Conservation (phyloP, 1,140 invertebrate species). For the Cotesia glomerata region DNA sequence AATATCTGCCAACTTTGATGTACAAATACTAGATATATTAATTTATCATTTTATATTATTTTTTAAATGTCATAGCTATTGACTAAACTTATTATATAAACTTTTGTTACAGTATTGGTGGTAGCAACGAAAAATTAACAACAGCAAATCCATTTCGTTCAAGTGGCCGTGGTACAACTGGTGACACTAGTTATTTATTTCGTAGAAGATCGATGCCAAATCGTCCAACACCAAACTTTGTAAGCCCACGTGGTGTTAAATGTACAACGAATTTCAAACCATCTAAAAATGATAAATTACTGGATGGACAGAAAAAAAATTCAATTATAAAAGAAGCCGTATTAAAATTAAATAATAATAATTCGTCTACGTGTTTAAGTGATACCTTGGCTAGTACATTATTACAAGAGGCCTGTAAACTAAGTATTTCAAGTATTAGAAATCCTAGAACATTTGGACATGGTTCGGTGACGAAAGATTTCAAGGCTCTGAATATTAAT, state of each 20-base stretch:
- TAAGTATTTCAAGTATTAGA: slow-evolving; percentile 46
- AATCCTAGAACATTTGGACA: slow-evolving; percentile 51
- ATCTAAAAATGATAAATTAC: slow-evolving; percentile 49
- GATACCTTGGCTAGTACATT: slow-evolving; percentile 45
- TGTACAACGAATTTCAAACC: slow-evolving; percentile 57
- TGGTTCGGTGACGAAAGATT: slow-evolving; percentile 54
- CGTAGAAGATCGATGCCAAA: slow-evolving; percentile 48
- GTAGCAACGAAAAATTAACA: slow-evolving; percentile 40
- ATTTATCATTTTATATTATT: too few relatives aligned
- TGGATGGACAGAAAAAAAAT: slow-evolving; percentile 48
- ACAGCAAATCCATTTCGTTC: slow-evolving; percentile 50
- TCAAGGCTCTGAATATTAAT: slow-evolving; percentile 54
- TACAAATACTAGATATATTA: too few relatives aligned
- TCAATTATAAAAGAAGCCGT: slow-evolving; percentile 57
- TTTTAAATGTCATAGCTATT: too few relatives aligned
- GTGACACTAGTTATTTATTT: slow-evolving; percentile 44
- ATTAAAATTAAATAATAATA: slow-evolving; percentile 45
- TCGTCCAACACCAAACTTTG: slow-evolving; percentile 37
- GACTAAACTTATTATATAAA: background rate
- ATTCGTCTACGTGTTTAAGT: slow-evolving; percentile 40
- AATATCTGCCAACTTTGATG: too few relatives aligned
- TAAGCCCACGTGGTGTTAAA: slow-evolving; percentile 49
- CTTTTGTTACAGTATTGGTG: slow-evolving; percentile 37
- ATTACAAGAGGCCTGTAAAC: slow-evolving; percentile 47
- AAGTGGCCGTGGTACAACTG: slow-evolving; percentile 35